Base-by-base conservation (phyloP, 2,113 vertebrate genomes). In the Campylomormyrus tamandua region DNA sequence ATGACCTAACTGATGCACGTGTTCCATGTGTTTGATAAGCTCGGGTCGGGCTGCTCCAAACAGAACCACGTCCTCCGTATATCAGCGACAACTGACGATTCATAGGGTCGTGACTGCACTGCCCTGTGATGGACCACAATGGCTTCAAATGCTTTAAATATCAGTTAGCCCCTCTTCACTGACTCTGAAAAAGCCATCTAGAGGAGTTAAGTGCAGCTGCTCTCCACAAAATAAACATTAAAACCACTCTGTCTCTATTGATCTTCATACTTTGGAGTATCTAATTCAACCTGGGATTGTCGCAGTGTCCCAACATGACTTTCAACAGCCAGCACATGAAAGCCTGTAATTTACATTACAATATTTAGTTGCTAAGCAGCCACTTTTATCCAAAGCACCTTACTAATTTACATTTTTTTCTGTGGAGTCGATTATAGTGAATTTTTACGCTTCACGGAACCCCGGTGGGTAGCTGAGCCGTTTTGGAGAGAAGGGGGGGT, bases 401-500 rank as follows among this genome's bases (percentile, higher is more conserved):
- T 77, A 77, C 70, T 77, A 77, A 77, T 77, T 77, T 35, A 77
- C 35, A 77, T 74, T 74, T 77, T 77, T 77, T 77, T 27, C 62
- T 35, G 70, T 77, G 70, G 70, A 39, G 31, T 35, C 15, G 70
- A 77, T 39, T 77, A 39, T 35, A 77, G 35, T 35, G 35, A 77
- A 77, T 77, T 77, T 17, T 35, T 74, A 35, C 11, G 31, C 66
- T 35, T 77, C 70, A 39, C 1, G 13, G 15, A 39, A 39, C 31
- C 70, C 39, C 70, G 1, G 70, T 5, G 70, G 70, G 70, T 13
- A 35, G 70, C 31, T 17, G 27, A 77, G 62, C n/a, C 3, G 10
- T 70, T 70, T 27, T 70, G n/a, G 62, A 70, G 10, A 31, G 70
- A 19, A 77, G 35, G 3, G 3, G 13, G 13, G 31, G 50, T 53